Evolutionary conservation across 2,888 invertebrate genomes (phyloP).

Genomic region (Unio delphinus): DNA sequence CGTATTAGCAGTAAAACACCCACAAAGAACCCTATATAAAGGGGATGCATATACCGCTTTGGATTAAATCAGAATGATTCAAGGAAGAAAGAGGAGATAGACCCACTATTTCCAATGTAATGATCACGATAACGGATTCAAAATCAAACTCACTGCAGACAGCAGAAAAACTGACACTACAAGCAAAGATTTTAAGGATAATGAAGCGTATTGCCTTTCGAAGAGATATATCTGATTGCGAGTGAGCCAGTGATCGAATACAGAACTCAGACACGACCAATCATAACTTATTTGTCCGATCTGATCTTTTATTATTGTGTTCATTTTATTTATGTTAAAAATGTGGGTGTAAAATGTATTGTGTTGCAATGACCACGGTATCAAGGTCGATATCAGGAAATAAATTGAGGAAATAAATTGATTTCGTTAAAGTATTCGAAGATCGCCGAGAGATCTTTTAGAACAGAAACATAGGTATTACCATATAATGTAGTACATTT

Average conservation of each 20-base stretch:
- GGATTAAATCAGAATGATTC: constrained; percentile 29
- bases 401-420: too few species aligned
- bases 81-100: constrained; percentile 29
- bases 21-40: constrained; percentile 28
- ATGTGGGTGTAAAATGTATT: too few species aligned
- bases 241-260: neutral
- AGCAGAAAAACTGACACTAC: constrained; percentile 7
- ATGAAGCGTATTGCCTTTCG: constrained; percentile 8
- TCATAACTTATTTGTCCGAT: too few species aligned
- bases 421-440: too few species aligned
- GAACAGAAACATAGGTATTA: too few species aligned
- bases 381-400: too few species aligned
- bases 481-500: too few species aligned
- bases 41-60: constrained; percentile 27
- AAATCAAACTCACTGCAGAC: constrained; percentile 16
- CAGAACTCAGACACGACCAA: too few species aligned
- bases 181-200: neutral
- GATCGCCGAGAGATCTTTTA: too few species aligned
- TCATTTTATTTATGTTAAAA: too few species aligned
- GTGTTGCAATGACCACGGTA: too few species aligned
- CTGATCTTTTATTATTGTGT: too few species aligned
- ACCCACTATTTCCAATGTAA: constrained; percentile 39
- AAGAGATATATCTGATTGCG: constrained; percentile 10
- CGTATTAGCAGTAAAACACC: constrained; percentile 28
- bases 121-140: constrained; percentile 43